Base-by-base conservation (phyloP, 2,113 vertebrate genomes). In the Eubucco bourcierii region DNA sequence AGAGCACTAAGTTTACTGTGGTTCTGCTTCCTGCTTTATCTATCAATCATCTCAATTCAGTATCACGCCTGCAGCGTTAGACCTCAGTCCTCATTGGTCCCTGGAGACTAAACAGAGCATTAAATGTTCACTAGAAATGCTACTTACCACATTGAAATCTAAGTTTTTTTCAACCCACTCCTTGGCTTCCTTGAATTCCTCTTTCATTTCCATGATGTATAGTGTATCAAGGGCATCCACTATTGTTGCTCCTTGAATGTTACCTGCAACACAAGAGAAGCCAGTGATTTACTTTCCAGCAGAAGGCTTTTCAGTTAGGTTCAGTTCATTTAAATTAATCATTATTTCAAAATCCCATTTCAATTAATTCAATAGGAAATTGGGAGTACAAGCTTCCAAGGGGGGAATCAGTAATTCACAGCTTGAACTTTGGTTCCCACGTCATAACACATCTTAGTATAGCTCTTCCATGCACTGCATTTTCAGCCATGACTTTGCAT, bases 161-260 rank as follows among this genome's bases (percentile, higher is more conserved):
- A 99, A 98, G 96, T 99, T 98, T 97, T 99, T 98, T 96, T 99
- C 98, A 80, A 99, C 98, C 99, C 99, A 99, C 27, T 99, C 98
- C 28, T 98, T 98, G 59, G 99, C 99, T 80, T 98, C 97, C 53
- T 99, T 98, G 89, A 99, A 99, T 85, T 99, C 99, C 7, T 99
- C 98, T 90, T 98, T 98, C 99, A 99, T 99, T 92, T 98, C 99
- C 99, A 99, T 99, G 95, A 99, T 98, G 87, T 98, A 99, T 13
- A 99, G 97, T 1, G 99, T 99, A 95, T 99, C 99, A 96, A 99
- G 97, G 66, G 99, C 98, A 88, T 99, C 99, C 91, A 99, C 99
- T 83, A 99, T 99, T 31, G 99, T 99, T 46, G 99, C 99, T 98
- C 99, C 99, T 97, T 99, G 98, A 94, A 99, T 98, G 81, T 97